phyloP scores from a whole-genome alignment of 2,888 invertebrate genomes.

The Metellina segmentata region DNA sequence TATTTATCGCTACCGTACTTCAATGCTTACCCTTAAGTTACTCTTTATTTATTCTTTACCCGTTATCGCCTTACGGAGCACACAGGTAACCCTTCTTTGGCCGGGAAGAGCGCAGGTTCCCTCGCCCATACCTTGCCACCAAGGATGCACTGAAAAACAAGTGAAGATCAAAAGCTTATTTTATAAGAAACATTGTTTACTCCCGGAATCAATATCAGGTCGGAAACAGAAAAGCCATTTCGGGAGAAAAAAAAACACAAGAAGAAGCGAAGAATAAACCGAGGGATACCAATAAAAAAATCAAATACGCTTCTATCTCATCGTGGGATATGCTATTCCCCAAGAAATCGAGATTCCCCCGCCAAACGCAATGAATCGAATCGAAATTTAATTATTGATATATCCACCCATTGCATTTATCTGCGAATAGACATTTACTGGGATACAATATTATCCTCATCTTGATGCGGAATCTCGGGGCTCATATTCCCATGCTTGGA shows the following conservation, averaged over 20 bases:
- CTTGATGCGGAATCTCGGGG: not conserved
- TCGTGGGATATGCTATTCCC: conserved; percentile 20
- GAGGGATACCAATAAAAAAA: not conserved
- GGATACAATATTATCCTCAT: not conserved
- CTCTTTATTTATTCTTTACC: no score
- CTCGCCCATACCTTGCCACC: not conserved
- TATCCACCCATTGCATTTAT: conserved; percentile 2
- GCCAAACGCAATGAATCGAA: conserved; percentile 41
- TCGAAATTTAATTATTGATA: conserved; percentile 56
- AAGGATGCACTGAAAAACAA: not conserved
- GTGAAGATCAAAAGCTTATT: conserved; percentile 34
- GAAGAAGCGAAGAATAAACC: conserved; percentile 18
- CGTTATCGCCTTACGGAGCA: no score
- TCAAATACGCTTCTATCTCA: not conserved
- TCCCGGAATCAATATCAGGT: conserved; percentile 35
- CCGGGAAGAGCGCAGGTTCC: not conserved
- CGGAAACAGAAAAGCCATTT: conserved; percentile 17
- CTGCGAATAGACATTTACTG: not conserved
- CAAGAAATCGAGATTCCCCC: conserved; percentile 34
- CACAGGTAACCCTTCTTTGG: no score
- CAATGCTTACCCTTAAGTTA: no score
- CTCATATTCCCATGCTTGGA: conserved; percentile 24
- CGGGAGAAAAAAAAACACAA: not conserved
- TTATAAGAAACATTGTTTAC: conserved; percentile 27
- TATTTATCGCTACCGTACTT: no score